Conservation (phyloP, 2,797 vertebrate genomes). For the Gymnothorax reevesii region DNA sequence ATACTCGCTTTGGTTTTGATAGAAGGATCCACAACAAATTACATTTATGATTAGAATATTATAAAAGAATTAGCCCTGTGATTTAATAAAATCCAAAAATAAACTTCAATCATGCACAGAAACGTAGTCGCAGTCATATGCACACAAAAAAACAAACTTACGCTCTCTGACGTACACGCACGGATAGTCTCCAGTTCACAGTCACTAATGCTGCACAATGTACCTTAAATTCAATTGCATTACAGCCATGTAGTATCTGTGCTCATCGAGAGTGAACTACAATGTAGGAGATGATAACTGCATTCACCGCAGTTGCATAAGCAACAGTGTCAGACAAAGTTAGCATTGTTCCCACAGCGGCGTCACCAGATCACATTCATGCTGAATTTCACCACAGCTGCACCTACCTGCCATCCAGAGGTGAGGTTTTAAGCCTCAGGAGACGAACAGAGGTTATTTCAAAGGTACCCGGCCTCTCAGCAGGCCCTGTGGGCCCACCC, state of each 20-base stretch:
- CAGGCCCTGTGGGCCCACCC: background rate
- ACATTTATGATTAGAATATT: background rate
- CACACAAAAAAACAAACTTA: conserved; percentile 1
- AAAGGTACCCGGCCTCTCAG: background rate
- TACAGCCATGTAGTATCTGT: background rate
- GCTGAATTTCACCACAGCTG: background rate
- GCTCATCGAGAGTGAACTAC: background rate
- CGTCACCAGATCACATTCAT: background rate
- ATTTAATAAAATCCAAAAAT: too few species aligned
- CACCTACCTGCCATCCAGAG: background rate
- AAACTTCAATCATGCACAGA: too few species aligned
- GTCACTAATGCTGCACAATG: background rate
- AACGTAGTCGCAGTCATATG: background rate
- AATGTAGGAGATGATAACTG: background rate
- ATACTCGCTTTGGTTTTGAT: background rate
- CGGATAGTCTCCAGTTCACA: background rate
- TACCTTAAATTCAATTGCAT: background rate
- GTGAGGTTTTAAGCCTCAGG: background rate
- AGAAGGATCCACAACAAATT: background rate
- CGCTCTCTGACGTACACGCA: conserved; percentile 1
- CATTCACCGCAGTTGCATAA: background rate
- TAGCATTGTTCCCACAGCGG: background rate
- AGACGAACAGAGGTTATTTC: background rate
- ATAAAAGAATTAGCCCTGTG: background rate
- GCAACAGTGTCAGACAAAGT: background rate